A percentile compares a stretch with the other conserved stretches of the same genome.
Conservation (phyloP, 2,113 vertebrate species). For the Puffinus mauretanicus region DNA sequence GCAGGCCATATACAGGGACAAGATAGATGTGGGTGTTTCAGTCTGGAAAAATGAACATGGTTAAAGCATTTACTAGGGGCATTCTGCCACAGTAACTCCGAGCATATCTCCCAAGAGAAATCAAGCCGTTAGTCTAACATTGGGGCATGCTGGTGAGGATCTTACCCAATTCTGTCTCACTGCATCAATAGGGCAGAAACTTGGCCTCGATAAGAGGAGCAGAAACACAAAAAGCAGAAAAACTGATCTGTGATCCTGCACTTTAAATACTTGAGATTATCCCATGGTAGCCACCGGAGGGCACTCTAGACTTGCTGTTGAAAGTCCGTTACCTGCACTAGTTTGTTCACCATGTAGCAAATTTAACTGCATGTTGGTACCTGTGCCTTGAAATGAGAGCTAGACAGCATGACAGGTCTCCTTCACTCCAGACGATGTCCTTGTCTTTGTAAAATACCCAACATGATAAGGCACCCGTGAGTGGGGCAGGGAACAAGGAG, state of each 20-base stretch:
- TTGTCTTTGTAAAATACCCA: background rate
- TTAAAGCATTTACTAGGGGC: background rate
- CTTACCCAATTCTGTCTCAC: rapidly evolving
- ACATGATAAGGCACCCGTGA: rapidly evolving
- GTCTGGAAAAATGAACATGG: background rate
- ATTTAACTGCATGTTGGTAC: background rate
- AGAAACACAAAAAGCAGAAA: background rate
- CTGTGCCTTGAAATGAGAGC: background rate
- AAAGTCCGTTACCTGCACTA: rapidly evolving
- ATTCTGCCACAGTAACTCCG: background rate
- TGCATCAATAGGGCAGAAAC: background rate
- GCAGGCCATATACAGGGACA: background rate
- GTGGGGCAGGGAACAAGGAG: background rate
- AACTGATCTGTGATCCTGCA: background rate
- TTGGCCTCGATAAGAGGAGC: background rate
- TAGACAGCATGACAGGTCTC: background rate
- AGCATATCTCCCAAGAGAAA: background rate
- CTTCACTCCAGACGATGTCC: background rate
- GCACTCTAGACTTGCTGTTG: constrained; percentile 40
- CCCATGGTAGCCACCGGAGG: constrained; percentile 37
- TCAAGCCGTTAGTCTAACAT: background rate
- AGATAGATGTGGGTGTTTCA: background rate
- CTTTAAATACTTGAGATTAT: rapidly evolving
- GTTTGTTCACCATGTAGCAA: rapidly evolving
- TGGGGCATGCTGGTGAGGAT: rapidly evolving